phyloP scores from a whole-genome alignment of 2,797 vertebrate species.

The Chrosomus eos region DNA sequence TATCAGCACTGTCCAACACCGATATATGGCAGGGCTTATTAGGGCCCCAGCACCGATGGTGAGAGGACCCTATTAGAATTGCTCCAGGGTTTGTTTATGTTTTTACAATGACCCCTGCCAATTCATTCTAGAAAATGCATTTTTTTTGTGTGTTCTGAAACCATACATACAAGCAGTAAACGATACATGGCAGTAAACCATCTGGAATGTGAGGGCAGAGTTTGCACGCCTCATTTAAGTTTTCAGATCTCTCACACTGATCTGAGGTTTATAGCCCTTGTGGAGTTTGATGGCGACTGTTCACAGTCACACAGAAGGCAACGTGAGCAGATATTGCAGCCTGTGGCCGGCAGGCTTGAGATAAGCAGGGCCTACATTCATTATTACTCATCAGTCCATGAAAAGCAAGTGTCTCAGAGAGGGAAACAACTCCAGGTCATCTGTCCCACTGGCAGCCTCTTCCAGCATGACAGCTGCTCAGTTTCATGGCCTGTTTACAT shows the following conservation, averaged over 20 bases:
- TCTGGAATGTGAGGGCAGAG: not conserved
- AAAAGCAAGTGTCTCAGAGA: slow-evolving; percentile 62
- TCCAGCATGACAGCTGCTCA: slow-evolving; percentile 70
- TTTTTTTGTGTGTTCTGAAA: slow-evolving; percentile 1
- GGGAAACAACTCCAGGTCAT: slow-evolving; percentile 70
- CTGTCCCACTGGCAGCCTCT: slow-evolving; percentile 67
- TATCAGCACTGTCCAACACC: not conserved
- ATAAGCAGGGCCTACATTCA: slow-evolving; percentile 59
- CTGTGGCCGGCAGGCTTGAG: slow-evolving; percentile 55
- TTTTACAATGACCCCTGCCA: not conserved
- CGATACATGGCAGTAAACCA: not conserved
- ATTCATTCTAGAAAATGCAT: not conserved
- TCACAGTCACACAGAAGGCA: slow-evolving; percentile 44
- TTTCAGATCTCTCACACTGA: slow-evolving; percentile 19
- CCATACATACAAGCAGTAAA: not conserved
- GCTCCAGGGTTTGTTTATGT: too few relatives aligned
- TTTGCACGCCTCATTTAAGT: slow-evolving; percentile 3
- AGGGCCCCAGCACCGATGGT: too few relatives aligned
- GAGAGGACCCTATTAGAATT: too few relatives aligned
- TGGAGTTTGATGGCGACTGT: slow-evolving; percentile 18
- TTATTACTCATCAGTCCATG: slow-evolving; percentile 65
- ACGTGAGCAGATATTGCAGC: slow-evolving; percentile 54
- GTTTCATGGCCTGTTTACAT: slow-evolving; percentile 61
- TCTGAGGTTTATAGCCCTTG: slow-evolving; percentile 47
- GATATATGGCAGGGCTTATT: not conserved